phyloP scores from a whole-genome alignment of 2,113 vertebrate genomes.

The Cynoglossus semilaevis region DNA sequence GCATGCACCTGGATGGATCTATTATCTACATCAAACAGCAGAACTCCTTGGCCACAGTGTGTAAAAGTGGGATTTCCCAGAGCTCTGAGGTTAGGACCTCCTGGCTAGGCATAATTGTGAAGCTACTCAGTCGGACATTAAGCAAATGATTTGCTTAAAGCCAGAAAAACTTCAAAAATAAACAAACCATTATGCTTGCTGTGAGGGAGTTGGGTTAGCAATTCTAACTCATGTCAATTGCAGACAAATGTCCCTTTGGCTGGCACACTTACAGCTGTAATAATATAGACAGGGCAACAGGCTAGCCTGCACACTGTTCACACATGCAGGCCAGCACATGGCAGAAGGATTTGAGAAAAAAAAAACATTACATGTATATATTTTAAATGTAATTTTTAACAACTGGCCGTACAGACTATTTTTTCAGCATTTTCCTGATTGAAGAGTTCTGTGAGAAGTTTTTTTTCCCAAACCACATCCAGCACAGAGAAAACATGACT shows the following conservation, averaged over 20 bases:
- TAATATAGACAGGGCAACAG: conserved; percentile 61
- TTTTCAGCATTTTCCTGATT: too few species aligned
- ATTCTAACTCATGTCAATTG: conserved; percentile 77
- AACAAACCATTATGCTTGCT: conserved; percentile 73
- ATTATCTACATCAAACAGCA: conserved; percentile 32
- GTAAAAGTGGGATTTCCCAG: conserved; percentile 43
- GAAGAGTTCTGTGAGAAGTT: too few species aligned
- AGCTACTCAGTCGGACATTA: conserved; percentile 65
- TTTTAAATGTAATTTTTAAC: not conserved
- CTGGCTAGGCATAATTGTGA: conserved; percentile 2
- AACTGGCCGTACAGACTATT: too few species aligned
- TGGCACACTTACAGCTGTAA: conserved; percentile 76
- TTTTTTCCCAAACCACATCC: too few species aligned
- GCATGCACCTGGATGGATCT: conserved; percentile 4
- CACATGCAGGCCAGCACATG: conserved; percentile 20
- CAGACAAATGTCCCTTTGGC: conserved; percentile 69
- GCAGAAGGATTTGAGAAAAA: conserved; percentile 10
- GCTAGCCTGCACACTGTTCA: conserved; percentile 64
- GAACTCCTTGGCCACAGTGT: conserved; percentile 22
- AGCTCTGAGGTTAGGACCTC: conserved; percentile 27
- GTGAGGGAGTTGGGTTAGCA: conserved; percentile 56
- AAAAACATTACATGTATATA: conserved; percentile 10
- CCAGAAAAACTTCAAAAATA: conserved; percentile 68
- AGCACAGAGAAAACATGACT: too few species aligned
- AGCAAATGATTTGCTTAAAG: conserved; percentile 75